These are phyloP conservation scores for Keiferia lycopersicella DNA, from an alignment of 2,888 invertebrate species.

Conservation along the genomic window DNA sequence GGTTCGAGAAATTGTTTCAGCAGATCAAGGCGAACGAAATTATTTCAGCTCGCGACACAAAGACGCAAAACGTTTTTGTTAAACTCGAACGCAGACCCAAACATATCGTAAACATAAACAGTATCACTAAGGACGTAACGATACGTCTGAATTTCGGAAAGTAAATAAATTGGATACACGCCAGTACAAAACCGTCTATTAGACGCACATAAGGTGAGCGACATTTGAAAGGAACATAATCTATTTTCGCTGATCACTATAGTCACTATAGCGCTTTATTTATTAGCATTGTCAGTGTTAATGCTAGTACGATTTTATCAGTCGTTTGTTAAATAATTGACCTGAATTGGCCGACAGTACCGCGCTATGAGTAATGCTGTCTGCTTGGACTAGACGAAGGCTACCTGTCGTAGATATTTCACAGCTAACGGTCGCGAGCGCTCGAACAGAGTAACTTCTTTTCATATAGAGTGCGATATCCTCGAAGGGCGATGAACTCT, in stretches of 20 bases:
- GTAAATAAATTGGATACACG: slow-evolving; percentile 62
- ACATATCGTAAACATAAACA: slow-evolving; percentile 47
- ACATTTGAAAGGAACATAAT: slow-evolving; percentile 61
- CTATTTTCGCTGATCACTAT: slow-evolving; percentile 69
- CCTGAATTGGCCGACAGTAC: slow-evolving; percentile 26
- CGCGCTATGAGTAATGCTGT: slow-evolving; percentile 20
- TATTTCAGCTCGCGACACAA: slow-evolving; percentile 8
- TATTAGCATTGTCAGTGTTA: slow-evolving; percentile 28
- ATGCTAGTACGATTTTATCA: slow-evolving; percentile 24
- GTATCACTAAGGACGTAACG: slow-evolving; percentile 37
- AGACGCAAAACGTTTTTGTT: slow-evolving; percentile 25
- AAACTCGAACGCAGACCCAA: slow-evolving; percentile 3
- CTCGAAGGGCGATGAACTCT: slow-evolving; percentile 14
- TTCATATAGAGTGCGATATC: slow-evolving; percentile 7
- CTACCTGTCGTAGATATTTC: slow-evolving; percentile 16
- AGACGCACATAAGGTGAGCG: slow-evolving; percentile 67
- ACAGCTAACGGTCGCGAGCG: slow-evolving; percentile 16
- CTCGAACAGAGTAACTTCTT: slow-evolving; percentile 1
- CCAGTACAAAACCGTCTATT: slow-evolving; percentile 66
- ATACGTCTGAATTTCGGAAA: slow-evolving; percentile 49
- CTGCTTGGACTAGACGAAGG: slow-evolving; percentile 12
- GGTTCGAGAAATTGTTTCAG: slow-evolving; percentile 23
- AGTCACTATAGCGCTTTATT: slow-evolving; percentile 37
- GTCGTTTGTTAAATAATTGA: slow-evolving; percentile 29
- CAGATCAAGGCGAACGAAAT: slow-evolving; percentile 25